Evolutionary conservation across 2,888 invertebrate genomes (phyloP).

Genomic region (Troglohyphantes excavatus): DNA sequence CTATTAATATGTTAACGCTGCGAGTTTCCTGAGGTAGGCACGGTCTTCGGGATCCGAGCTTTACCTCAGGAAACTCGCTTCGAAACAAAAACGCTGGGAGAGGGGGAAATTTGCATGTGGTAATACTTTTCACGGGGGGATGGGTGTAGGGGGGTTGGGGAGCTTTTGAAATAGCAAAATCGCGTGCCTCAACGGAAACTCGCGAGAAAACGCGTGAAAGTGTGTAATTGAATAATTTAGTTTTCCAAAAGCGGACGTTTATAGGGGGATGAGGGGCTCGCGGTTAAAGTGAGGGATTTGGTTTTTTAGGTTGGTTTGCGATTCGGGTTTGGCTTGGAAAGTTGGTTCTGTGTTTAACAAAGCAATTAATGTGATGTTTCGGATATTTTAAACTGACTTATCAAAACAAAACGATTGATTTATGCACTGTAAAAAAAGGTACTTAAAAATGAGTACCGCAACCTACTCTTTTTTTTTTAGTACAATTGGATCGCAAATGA

Average conservation of each 20-base stretch:
- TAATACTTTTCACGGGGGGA: constrained; percentile 69
- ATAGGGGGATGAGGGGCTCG: constrained; percentile 8
- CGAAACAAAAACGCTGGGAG: constrained; percentile 58
- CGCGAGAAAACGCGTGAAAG: constrained; percentile 78
- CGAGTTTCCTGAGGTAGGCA: too few relatives aligned
- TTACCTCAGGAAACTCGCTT: constrained; percentile 10
- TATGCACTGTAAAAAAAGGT: too few relatives aligned
- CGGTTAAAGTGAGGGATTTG: background rate
- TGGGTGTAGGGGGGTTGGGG: background rate
- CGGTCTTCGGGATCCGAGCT: too few relatives aligned
- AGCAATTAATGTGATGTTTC: too few relatives aligned
- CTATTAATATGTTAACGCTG: constrained; percentile 79
- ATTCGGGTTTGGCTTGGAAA: too few relatives aligned
- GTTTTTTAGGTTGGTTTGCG: constrained; percentile 60
- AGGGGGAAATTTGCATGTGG: constrained; percentile 71
- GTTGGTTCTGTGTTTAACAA: too few relatives aligned
- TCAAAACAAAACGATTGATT: too few relatives aligned
- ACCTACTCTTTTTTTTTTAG: too few relatives aligned
- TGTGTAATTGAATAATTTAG: constrained; percentile 79
- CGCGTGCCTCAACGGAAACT: constrained; percentile 60
- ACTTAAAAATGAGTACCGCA: too few relatives aligned
- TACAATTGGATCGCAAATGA: too few relatives aligned
- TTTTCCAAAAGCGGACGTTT: constrained; percentile 49
- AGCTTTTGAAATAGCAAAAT: constrained; percentile 74
- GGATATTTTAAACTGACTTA: too few relatives aligned